phyloP scores from a whole-genome alignment of 2,797 vertebrate species.

The Hirundo rustica region DNA sequence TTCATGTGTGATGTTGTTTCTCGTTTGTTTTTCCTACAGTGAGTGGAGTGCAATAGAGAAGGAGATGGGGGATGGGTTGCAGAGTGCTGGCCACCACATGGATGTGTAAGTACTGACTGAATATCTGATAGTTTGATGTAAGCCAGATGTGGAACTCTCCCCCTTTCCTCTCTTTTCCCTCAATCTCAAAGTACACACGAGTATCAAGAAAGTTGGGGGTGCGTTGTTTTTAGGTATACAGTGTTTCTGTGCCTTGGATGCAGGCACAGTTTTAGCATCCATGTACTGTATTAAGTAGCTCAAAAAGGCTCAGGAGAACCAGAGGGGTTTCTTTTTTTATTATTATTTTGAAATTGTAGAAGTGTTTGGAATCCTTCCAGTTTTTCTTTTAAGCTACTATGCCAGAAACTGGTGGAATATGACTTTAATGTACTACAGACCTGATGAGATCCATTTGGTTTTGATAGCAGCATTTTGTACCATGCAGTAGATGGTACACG shows the following conservation, averaged over 20 bases:
- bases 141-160: slow-evolving; percentile 67
- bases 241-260: slow-evolving; percentile 45
- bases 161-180: slow-evolving; percentile 52
- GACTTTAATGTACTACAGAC: slow-evolving; percentile 49
- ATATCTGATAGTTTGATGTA: slow-evolving; percentile 72
- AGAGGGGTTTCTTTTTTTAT: slow-evolving; percentile 66
- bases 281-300: slow-evolving; percentile 62
- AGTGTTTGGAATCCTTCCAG: slow-evolving; percentile 56
- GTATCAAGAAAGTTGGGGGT: not conserved
- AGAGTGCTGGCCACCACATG: slow-evolving; percentile 99
- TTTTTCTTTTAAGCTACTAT: slow-evolving; percentile 58
- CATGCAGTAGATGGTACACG: not conserved
- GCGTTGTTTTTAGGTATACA: not conserved
- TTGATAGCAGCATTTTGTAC: slow-evolving; percentile 37
- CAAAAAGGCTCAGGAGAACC: slow-evolving; percentile 50
- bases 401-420: slow-evolving; percentile 63
- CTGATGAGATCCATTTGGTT: slow-evolving; percentile 68
- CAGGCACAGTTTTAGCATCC: slow-evolving; percentile 41
- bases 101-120: slow-evolving; percentile 89
- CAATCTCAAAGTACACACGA: not conserved
- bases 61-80: slow-evolving; percentile 96
- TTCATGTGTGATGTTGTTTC: slow-evolving; percentile 61
- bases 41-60: slow-evolving; percentile 97
- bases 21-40: slow-evolving; percentile 78
- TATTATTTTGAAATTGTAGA: slow-evolving; percentile 70